phyloP scores from a whole-genome alignment of 2,888 invertebrate species.

The Ypsolopha sequella region DNA sequence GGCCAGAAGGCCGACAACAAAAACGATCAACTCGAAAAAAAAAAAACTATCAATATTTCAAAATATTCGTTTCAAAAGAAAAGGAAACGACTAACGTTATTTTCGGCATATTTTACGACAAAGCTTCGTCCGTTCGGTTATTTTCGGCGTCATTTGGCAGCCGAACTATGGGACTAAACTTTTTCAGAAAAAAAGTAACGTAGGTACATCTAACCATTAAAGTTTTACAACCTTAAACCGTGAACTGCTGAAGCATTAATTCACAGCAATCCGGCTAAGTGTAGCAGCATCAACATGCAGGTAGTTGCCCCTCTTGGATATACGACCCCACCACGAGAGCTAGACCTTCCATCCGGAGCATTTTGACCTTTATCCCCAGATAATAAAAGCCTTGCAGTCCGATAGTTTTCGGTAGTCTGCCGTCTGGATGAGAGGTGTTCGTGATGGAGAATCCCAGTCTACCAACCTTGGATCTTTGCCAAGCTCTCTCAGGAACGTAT shows the following conservation, averaged over 20 bases:
- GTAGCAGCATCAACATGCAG: background rate
- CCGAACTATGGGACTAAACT: background rate
- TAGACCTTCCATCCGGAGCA: background rate
- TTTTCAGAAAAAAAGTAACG: background rate
- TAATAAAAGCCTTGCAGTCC: no score
- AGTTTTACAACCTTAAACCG: no score
- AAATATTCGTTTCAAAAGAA: background rate
- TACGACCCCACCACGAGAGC: background rate
- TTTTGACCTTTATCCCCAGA: no score
- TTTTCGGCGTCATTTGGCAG: background rate
- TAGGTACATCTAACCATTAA: background rate
- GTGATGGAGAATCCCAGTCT: background rate
- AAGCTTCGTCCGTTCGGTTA: background rate
- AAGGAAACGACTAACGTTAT: background rate
- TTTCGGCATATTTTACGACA: background rate
- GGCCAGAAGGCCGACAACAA: no score
- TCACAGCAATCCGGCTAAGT: background rate
- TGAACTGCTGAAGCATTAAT: background rate
- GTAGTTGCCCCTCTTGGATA: background rate
- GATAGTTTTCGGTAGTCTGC: no score
- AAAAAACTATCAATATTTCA: no score
- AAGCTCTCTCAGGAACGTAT: slow-evolving; percentile 15
- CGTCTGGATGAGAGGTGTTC: no score
- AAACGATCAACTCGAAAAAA: no score
- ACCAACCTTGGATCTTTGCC: slow-evolving; percentile 16